Base-by-base conservation (phyloP, 1,140 invertebrate genomes). In the Sogatella furcifera region DNA sequence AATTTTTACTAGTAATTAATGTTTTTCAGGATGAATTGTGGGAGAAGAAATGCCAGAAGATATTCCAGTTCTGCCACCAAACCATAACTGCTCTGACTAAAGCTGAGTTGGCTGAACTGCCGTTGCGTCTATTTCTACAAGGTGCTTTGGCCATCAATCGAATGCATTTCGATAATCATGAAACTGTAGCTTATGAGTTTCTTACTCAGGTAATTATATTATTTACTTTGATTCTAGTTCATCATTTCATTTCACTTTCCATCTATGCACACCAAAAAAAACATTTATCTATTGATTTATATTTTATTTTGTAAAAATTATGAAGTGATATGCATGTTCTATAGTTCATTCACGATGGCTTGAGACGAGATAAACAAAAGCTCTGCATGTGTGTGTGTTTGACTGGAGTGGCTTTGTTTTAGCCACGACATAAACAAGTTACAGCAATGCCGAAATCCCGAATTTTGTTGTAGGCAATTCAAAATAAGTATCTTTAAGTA, bases 21-120 rank as follows among this genome's bases (percentile, higher is more conserved):
- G 6, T 28, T 28, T 76, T 70, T 49, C 62, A 92, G 84, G 93
- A 97, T 76, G 91, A 95, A 55, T 92, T 95, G 77, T 99, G 96
- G 95, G 90, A 97, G 70, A 97, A 95, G 71, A 98, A 98, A 72
- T 95, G 95, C 68, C 87, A 93, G 69, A 98, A 98, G 75, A 96
- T 99, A 55, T 97, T 99, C 75, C 90, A 97, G 71, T 98, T 97
- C 72, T 97, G 94, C 70, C 94, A 97, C 71, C 86, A 91, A 62
- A 97, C 94, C 2, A 97, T 99, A 62, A 88, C 83, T 22, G 88
- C 90, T 38, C 73, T 99, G 42, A 91, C 94, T 60, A 97, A 97
- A 72, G 93, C 92, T 0, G 92, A 96, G 73, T 77, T 95, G 43
- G 88, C 94, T 0, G 96, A 99, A 69, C 72, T 99, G 58, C 92